These are phyloP conservation scores for Zingel zingel DNA, from an alignment of 2,113 vertebrate species.

Conservation along the genomic window DNA sequence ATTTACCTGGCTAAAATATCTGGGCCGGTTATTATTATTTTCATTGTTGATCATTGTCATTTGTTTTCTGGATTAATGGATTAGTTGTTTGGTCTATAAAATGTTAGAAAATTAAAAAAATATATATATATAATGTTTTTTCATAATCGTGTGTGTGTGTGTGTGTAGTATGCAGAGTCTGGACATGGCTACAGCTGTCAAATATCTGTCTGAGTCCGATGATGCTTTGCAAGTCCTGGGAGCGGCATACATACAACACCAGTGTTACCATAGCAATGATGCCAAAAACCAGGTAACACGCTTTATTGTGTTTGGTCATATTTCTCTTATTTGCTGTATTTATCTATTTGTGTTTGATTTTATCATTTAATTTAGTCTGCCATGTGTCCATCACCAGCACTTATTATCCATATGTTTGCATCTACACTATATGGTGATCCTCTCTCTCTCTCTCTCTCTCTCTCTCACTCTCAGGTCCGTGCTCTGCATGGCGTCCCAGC, in stretches of 20 bases:
- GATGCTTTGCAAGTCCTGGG: constrained; percentile 91
- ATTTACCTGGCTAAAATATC: not conserved
- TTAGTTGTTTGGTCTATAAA: too few species aligned
- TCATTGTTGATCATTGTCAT: too few species aligned
- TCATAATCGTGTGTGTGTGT: constrained; percentile 29
- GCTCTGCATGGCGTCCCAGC: constrained; percentile 90
- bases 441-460: constrained; percentile 3
- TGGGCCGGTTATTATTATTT: not conserved
- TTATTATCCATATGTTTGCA: not conserved
- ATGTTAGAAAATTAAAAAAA: too few species aligned
- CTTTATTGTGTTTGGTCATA: not conserved
- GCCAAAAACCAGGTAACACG: constrained; percentile 91
- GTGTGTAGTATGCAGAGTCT: constrained; percentile 87
- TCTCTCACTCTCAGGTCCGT: constrained; percentile 84
- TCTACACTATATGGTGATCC: not conserved
- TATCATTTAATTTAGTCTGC: not conserved
- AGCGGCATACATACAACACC: constrained; percentile 94
- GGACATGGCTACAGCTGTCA: constrained; percentile 91
- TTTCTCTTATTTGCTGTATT: not conserved
- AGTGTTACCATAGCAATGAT: constrained; percentile 92
- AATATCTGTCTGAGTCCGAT: constrained; percentile 90
- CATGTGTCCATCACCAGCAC: not conserved
- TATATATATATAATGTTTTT: too few species aligned
- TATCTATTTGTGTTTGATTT: not conserved
- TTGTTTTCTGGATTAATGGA: too few species aligned